Evolutionary conservation across 2,797 vertebrate genomes (phyloP).

Genomic region (Cirrhinus mrigala): DNA sequence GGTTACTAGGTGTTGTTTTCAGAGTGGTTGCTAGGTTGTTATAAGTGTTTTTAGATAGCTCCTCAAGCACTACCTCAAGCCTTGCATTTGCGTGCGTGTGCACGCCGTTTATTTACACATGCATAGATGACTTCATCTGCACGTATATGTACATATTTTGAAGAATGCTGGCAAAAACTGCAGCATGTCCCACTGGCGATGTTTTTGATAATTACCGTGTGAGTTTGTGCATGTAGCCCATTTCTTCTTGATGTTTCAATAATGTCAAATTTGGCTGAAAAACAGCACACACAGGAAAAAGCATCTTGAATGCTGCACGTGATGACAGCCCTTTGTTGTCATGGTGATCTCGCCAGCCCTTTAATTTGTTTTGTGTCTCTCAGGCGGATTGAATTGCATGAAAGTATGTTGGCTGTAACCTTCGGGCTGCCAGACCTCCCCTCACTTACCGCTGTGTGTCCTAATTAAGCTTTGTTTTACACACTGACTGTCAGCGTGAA

Average conservation of each 20-base stretch:
- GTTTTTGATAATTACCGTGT: slow-evolving; percentile 1
- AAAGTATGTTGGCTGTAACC: slow-evolving; percentile 46
- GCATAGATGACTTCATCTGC: slow-evolving; percentile 14
- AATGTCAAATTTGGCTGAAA: slow-evolving; percentile 15
- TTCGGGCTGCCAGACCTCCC: slow-evolving; percentile 19
- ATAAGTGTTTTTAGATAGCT: background rate
- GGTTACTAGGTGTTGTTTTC: background rate
- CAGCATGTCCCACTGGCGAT: background rate
- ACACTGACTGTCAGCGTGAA: slow-evolving; percentile 14
- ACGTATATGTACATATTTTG: slow-evolving; percentile 17
- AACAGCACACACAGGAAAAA: slow-evolving; percentile 26
- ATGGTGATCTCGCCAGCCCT: slow-evolving; percentile 50
- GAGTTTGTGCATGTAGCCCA: background rate
- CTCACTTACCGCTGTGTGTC: slow-evolving; percentile 45
- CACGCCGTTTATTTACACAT: slow-evolving; percentile 3
- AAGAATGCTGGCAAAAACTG: background rate
- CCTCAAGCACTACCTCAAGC: background rate
- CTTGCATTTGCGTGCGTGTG: background rate
- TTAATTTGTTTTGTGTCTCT: slow-evolving; percentile 40
- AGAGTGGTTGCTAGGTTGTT: background rate
- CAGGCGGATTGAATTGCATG: slow-evolving; percentile 51
- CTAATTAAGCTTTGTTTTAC: slow-evolving; percentile 49
- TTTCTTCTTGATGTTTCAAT: slow-evolving; percentile 22
- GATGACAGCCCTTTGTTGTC: slow-evolving; percentile 51
- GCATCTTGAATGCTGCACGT: slow-evolving; percentile 32